Evolutionary conservation across 2,888 invertebrate genomes (phyloP).

Genomic region (Cataglyphis rosenhaueri): DNA sequence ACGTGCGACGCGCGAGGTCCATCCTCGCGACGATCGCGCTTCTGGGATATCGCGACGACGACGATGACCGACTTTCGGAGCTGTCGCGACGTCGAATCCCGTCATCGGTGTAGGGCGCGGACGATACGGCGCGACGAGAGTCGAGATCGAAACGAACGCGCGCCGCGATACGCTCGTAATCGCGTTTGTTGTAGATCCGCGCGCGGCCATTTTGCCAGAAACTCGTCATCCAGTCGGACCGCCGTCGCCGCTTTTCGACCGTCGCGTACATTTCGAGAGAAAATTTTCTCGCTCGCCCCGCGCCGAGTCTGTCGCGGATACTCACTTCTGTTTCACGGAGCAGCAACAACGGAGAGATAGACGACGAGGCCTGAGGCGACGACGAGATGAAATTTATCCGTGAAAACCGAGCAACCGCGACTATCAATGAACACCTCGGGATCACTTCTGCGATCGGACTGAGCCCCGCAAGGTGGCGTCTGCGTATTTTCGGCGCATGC

Average conservation of each 20-base stretch:
- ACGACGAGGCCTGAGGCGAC: slow-evolving; percentile 63
- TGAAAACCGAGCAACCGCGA: slow-evolving; percentile 76
- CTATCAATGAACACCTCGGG: slow-evolving; percentile 76
- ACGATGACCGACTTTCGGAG: not conserved
- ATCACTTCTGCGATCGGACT: slow-evolving; percentile 81
- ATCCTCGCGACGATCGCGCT: slow-evolving; percentile 18
- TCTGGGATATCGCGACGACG: not conserved
- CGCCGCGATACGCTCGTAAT: slow-evolving; percentile 60
- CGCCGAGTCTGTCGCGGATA: slow-evolving; percentile 48
- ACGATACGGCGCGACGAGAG: not conserved
- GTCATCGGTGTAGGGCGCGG: not conserved
- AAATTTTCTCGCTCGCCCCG: not conserved
- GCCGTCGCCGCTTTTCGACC: slow-evolving; percentile 58
- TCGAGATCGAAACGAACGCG: slow-evolving; percentile 28
- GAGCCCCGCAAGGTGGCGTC: slow-evolving; percentile 79
- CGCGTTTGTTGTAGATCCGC: slow-evolving; percentile 80
- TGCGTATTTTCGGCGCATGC: slow-evolving; percentile 73
- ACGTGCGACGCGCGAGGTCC: slow-evolving; percentile 66
- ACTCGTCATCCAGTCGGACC: slow-evolving; percentile 78
- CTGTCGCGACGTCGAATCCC: slow-evolving; percentile 19
- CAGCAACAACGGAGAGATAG: slow-evolving; percentile 65
- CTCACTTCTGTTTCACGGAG: slow-evolving; percentile 75
- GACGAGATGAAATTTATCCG: slow-evolving; percentile 66
- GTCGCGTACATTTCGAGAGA: slow-evolving; percentile 4
- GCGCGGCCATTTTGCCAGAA: slow-evolving; percentile 83